Percentiles rank a stretch among this genome's conserved stretches.
Conservation (phyloP, 1,140 invertebrate genomes). For the Amyelois transitella region DNA sequence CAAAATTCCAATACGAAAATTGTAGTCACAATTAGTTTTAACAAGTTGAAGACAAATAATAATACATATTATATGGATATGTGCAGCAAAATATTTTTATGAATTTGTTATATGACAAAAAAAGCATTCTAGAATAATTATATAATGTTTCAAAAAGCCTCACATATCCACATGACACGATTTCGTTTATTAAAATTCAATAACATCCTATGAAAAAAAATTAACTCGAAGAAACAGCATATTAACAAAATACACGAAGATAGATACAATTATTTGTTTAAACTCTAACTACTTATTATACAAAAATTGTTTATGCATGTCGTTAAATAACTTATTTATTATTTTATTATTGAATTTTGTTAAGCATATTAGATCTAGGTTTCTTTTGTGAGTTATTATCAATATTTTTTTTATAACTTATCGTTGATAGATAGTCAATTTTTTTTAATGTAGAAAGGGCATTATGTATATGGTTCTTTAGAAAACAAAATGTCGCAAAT, state of each 20-base stretch:
- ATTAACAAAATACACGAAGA: slow-evolving; percentile 16
- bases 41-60: too few relatives aligned
- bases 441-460: too few relatives aligned
- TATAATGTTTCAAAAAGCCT: not conserved
- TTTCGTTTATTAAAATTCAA: not conserved
- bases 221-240: slow-evolving; percentile 18
- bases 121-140: not conserved
- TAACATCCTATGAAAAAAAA: slow-evolving; percentile 12
- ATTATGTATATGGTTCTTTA: too few relatives aligned
- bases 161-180: not conserved
- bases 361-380: not conserved
- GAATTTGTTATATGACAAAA: not conserved
- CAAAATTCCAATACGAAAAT: too few relatives aligned
- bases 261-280: slow-evolving; percentile 22
- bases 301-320: slow-evolving; percentile 54
- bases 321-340: slow-evolving; percentile 44
- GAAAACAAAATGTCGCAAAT: too few relatives aligned
- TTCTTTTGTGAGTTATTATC: not conserved
- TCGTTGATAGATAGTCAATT: too few relatives aligned
- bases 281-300: slow-evolving; percentile 60
- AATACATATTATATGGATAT: not conserved
- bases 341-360: slow-evolving; percentile 7
- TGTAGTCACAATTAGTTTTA: too few relatives aligned
- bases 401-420: not conserved
- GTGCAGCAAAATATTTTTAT: not conserved